These are phyloP conservation scores for Rhinoderma darwinii DNA, from an alignment of 2,113 vertebrate species.

Conservation along the genomic window DNA sequence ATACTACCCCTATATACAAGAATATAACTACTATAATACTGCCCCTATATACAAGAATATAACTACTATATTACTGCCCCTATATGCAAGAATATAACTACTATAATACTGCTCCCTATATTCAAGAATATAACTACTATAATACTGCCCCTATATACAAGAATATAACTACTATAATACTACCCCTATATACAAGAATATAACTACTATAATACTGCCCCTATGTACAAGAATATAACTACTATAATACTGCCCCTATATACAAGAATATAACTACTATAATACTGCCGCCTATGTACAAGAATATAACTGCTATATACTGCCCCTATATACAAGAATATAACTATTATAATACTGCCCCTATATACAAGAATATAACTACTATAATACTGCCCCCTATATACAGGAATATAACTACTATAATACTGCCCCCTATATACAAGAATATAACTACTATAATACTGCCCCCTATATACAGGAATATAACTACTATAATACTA, in stretches of 20 bases:
- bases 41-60: background rate
- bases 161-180: conserved; percentile 17
- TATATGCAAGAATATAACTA: background rate
- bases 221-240: too few species aligned
- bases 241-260: too few species aligned
- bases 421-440: too few species aligned
- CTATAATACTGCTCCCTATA: background rate
- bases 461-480: too few species aligned
- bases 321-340: too few species aligned
- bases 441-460: too few species aligned
- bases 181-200: background rate
- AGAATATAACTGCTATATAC: too few species aligned
- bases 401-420: too few species aligned
- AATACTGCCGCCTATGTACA: too few species aligned
- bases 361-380: background rate
- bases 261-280: too few species aligned
- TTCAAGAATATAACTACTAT: conserved; percentile 1
- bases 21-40: conserved; percentile 6
- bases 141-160: background rate
- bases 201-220: conserved; percentile 18
- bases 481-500: too few species aligned
- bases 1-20: background rate
- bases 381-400: background rate
- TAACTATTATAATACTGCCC: background rate
- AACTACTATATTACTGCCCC: background rate